phyloP scores from a whole-genome alignment of 2,797 vertebrate genomes.

The Melanotaenia boesemani region DNA sequence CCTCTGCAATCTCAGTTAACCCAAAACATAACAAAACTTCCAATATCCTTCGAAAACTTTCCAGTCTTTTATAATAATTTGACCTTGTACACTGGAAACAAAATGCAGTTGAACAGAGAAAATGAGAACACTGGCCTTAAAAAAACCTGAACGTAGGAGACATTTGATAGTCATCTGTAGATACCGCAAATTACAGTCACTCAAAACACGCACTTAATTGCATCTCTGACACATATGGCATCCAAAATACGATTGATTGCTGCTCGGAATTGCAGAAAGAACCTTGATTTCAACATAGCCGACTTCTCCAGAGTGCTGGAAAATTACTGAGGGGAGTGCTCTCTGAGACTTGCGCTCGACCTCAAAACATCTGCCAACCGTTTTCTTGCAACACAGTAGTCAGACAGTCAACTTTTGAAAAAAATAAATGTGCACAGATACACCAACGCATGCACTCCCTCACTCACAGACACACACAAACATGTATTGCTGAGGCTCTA shows the following conservation, averaged over 20 bases:
- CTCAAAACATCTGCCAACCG: conserved; percentile 71
- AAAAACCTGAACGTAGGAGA: conserved; percentile 16
- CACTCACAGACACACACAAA: neutral
- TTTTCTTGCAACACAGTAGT: conserved; percentile 40
- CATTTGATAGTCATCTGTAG: conserved; percentile 42
- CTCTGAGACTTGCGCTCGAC: conserved; percentile 54
- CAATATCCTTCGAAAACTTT: neutral
- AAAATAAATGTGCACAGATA: conserved; percentile 25
- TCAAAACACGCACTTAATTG: conserved; percentile 60
- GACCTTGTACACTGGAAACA: conserved; percentile 14
- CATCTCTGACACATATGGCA: conserved; percentile 62
- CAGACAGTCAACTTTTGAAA: conserved; percentile 38
- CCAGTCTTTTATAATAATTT: conserved; percentile 3
- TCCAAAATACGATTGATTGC: conserved; percentile 69
- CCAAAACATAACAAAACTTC: neutral
- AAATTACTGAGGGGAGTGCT: conserved; percentile 58
- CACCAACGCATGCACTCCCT: neutral
- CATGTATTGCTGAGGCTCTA: neutral
- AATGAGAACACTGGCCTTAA: conserved; percentile 8
- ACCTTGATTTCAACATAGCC: conserved; percentile 60
- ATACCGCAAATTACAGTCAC: conserved; percentile 36
- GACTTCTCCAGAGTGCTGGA: conserved; percentile 46
- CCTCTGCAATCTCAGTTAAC: neutral
- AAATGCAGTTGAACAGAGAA: conserved; percentile 9
- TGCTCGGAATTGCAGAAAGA: conserved; percentile 56